Base-by-base conservation (phyloP, 2,888 invertebrate genomes). In the Silvanus unidentatus region DNA sequence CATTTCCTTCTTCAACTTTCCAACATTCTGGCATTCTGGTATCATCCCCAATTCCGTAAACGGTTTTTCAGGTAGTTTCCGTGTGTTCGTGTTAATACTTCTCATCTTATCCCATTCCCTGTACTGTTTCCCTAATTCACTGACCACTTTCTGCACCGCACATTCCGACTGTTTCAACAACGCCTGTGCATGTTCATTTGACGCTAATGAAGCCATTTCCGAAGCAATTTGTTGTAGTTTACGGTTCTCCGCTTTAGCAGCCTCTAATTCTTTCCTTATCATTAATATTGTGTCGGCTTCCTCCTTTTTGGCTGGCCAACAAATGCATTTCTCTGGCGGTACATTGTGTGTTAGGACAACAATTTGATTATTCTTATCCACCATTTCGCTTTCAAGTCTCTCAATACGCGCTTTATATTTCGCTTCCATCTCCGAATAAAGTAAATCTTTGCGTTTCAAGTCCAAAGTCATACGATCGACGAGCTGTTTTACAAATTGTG, bases 91-190 rank as follows among this genome's bases (percentile, higher is more conserved):
- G 4, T 32, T 32, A 32, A 4, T 5, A 32, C 13, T 32, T 16
- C 43, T 47, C 12, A 46, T 14, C 2, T 44, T 37, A 40, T 64
- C 63, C 61, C 60, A 59, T 38, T 63, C 60, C 30, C 52, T 49
- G 39, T 62, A 65, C 37, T 64, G 62, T 37, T 56, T 63, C 13
- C 58, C 53, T 2, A 71, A 45, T 55, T 69, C 69, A 45, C 67
- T 60, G 1, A 63, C 58, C 1, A 70, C 59, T 42, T 57, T 57
- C 37, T 59, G 61, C 0, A 69, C 64, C 1, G 71, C 70, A 37
- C 58, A 56, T 46, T 67, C 66, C 0, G 71, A 67, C 46, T 70
- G 64, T 32, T 60, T 59, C 22, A 71, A 47, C 59, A 70, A 62
- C 41, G 54, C 59, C 27, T 64, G 60, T 11, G 65, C 52, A 36